Base-by-base conservation (phyloP, 2,888 invertebrate species). In the Eilema griseolum region DNA sequence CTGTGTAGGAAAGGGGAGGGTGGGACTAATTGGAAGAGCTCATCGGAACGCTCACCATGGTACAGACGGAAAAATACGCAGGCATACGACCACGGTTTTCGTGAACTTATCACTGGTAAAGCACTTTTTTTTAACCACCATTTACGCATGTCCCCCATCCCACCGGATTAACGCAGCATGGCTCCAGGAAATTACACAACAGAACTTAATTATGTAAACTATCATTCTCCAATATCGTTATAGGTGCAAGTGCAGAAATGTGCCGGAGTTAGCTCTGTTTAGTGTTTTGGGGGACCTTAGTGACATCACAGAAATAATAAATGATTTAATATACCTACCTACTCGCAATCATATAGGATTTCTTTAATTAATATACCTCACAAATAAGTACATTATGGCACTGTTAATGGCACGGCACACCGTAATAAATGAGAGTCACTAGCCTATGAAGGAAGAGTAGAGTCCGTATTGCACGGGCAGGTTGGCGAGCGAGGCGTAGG, bases 401-500 rank as follows among this genome's bases (percentile, higher is more conserved):
- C 14, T 33, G 3, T 37, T 37, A 20, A 11, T 8, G 31, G 20
- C 11, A 3, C 31, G n/a, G n/a, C 26, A 61, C 16, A 31, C 1
- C 11, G 20, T 8, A 31, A 28, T 28, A 28, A 8, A 24, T 65
- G 28, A n/a, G 20, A 7, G n/a, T 8, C 52, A 89, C 87, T 88
- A 83, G 89, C 98, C 98, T 90, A 98, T 96, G 89, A 99, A 98
- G 0, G 99, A 97, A 2, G 99, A 98, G 91, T 99, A 99, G 28
- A 99, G 96, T 0, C 99, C 99, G 93, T 98, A 98, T 96, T 98
- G 98, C 37, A 98, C 97, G 24, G 97, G 97, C 67, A 99, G 94
- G 63, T 97, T 97, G 16, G 99, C 99, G 63, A 99, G 95, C 65
- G 97, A 95, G 56, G 99, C 98, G 90, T 99, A 98, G 20, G 99